These are phyloP conservation scores for Triplophysa tibetana DNA, from an alignment of 2,113 vertebrate species.

Conservation along the genomic window DNA sequence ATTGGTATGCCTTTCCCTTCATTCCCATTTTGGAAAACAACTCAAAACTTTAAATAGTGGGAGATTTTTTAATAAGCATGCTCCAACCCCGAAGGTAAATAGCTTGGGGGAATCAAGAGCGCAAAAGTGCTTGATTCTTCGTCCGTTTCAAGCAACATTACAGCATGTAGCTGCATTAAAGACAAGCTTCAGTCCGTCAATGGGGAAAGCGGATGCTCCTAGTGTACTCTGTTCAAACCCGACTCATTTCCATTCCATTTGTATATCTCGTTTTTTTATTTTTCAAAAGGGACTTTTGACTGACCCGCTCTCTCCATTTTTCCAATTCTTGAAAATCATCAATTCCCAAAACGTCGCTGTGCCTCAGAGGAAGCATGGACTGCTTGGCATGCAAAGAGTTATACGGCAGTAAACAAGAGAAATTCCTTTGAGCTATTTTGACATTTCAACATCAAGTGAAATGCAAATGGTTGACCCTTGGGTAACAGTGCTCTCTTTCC, in stretches of 20 bases:
- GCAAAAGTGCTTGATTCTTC: slow-evolving; percentile 59
- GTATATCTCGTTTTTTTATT: slow-evolving; percentile 65
- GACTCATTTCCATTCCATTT: slow-evolving; percentile 68
- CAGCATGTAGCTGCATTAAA: slow-evolving; percentile 63
- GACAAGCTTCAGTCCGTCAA: slow-evolving; percentile 60
- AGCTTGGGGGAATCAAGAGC: slow-evolving; percentile 65
- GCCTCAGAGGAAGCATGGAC: slow-evolving; percentile 37
- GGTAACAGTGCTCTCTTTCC: slow-evolving; percentile 40
- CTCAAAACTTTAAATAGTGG: slow-evolving; percentile 58
- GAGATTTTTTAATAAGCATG: slow-evolving; percentile 67
- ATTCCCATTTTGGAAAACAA: slow-evolving; percentile 58
- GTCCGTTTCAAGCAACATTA: slow-evolving; percentile 65
- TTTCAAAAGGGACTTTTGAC: slow-evolving; percentile 52
- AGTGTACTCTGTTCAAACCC: slow-evolving; percentile 46
- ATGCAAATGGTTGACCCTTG: slow-evolving; percentile 53
- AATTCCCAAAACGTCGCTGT: slow-evolving; percentile 59
- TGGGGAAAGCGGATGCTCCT: slow-evolving; percentile 41
- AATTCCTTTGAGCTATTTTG: slow-evolving; percentile 56
- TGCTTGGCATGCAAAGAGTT: slow-evolving; percentile 51
- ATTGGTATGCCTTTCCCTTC: slow-evolving; percentile 50
- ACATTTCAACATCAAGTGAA: slow-evolving; percentile 61
- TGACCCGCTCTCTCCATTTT: slow-evolving; percentile 40
- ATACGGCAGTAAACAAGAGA: slow-evolving; percentile 53
- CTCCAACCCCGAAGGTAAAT: slow-evolving; percentile 69
- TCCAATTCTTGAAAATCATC: slow-evolving; percentile 61